A percentile compares a stretch with the other conserved stretches of the same genome.
Conservation (phyloP, 2,113 vertebrate genomes). For the Naja naja region DNA sequence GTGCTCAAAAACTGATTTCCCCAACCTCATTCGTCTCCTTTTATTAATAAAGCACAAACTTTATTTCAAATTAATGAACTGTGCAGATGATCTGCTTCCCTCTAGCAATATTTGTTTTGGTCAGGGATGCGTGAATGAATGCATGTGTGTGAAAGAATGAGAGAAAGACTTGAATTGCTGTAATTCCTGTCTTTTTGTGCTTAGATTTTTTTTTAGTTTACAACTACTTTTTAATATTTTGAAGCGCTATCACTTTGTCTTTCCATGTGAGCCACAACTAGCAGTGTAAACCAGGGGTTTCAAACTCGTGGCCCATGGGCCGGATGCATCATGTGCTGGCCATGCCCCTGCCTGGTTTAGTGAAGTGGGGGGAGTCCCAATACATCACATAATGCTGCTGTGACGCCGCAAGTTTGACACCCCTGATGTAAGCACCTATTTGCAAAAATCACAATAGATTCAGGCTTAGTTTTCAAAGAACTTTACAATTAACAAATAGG, state of each 20-base stretch:
- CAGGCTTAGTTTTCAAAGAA: background rate
- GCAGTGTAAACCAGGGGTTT: background rate
- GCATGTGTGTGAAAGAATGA: background rate
- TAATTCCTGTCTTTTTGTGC: background rate
- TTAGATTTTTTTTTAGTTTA: background rate
- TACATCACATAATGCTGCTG: too few relatives aligned
- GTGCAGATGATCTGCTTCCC: background rate
- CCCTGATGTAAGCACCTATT: background rate
- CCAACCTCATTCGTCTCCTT: background rate
- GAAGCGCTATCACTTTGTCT: background rate
- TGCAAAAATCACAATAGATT: background rate
- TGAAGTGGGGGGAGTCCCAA: too few relatives aligned
- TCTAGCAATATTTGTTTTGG: background rate
- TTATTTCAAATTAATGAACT: background rate
- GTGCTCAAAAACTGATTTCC: background rate
- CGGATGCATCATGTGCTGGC: too few relatives aligned
- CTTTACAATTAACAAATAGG: background rate
- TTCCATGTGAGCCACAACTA: background rate
- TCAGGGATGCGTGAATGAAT: background rate
- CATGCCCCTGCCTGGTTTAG: too few relatives aligned
- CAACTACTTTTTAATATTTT: background rate
- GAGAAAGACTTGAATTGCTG: background rate
- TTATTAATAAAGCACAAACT: background rate
- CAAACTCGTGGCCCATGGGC: too few relatives aligned
- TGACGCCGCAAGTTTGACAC: too few relatives aligned